Evolutionary conservation across 2,113 vertebrate genomes (phyloP).

Genomic region (Atractosteus spatula): DNA sequence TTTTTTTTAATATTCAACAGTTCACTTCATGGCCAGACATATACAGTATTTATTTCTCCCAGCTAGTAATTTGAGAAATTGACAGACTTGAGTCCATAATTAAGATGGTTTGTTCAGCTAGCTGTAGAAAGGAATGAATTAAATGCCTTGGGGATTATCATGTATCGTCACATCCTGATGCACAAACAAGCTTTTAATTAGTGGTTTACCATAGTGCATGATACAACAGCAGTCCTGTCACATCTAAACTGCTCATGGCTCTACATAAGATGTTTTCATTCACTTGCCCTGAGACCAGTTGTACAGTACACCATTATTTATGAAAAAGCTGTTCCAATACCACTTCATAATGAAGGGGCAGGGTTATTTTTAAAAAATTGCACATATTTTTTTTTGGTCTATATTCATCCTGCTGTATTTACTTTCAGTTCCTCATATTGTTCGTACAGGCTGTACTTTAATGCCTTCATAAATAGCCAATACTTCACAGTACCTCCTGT

Average conservation of each 20-base stretch:
- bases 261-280: background rate
- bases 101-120: slow-evolving; percentile 34
- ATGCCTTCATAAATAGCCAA: too few relatives aligned
- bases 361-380: too few relatives aligned
- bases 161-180: slow-evolving; percentile 28
- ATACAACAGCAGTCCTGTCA: background rate
- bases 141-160: slow-evolving; percentile 27
- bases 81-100: slow-evolving; percentile 30
- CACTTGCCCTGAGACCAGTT: background rate
- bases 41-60: too few relatives aligned
- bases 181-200: slow-evolving; percentile 32
- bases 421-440: background rate
- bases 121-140: slow-evolving; percentile 33
- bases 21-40: too few relatives aligned
- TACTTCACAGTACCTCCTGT: too few relatives aligned
- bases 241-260: background rate
- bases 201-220: slow-evolving; percentile 13
- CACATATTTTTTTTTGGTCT: background rate
- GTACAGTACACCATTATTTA: too few relatives aligned
- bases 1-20: too few relatives aligned
- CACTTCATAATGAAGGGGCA: too few relatives aligned
- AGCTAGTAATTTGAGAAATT: slow-evolving; percentile 31
- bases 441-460: too few relatives aligned
- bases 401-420: background rate
- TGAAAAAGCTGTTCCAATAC: too few relatives aligned